phyloP scores from a whole-genome alignment of 2,888 invertebrate species.

The Dascillus cervinus region DNA sequence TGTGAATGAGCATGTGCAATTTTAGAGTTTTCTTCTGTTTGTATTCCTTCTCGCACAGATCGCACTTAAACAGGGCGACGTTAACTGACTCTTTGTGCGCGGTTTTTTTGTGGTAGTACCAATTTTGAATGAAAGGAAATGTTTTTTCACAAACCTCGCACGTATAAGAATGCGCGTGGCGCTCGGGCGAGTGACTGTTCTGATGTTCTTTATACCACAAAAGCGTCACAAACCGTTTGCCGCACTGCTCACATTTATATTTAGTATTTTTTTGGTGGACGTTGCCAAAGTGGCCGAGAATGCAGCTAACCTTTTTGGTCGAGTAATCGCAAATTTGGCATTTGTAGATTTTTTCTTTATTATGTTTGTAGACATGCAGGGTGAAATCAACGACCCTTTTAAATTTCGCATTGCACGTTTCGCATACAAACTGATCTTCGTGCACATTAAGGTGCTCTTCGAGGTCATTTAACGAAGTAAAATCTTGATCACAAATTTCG shows the following conservation, averaged over 20 bases:
- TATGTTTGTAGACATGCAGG: constrained; percentile 13
- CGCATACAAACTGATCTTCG: constrained; percentile 12
- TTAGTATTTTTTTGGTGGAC: constrained; percentile 4
- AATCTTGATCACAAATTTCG: constrained; percentile 11
- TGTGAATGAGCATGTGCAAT: constrained; percentile 42
- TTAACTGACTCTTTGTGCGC: no score
- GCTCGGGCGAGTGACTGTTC: constrained; percentile 22
- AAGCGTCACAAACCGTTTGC: not conserved
- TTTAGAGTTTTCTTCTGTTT: constrained; percentile 31
- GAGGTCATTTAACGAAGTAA: constrained; percentile 4
- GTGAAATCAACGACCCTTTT: constrained; percentile 16
- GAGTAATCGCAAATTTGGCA: constrained; percentile 8
- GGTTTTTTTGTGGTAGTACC: constrained; percentile 45
- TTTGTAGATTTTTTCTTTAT: constrained; percentile 5
- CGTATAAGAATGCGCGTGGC: constrained; percentile 44
- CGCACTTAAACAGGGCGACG: constrained; percentile 36
- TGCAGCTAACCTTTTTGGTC: not conserved
- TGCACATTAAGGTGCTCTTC: constrained; percentile 11
- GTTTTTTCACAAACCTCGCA: constrained; percentile 43
- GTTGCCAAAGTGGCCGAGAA: not conserved
- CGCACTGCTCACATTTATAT: constrained; percentile 6
- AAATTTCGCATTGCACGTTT: constrained; percentile 14
- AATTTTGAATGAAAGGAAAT: constrained; percentile 47
- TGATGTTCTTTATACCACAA: not conserved
- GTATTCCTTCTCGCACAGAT: constrained; percentile 38